phyloP scores from a whole-genome alignment of 1,140 invertebrate species.

The Harlomillsia oculata region DNA sequence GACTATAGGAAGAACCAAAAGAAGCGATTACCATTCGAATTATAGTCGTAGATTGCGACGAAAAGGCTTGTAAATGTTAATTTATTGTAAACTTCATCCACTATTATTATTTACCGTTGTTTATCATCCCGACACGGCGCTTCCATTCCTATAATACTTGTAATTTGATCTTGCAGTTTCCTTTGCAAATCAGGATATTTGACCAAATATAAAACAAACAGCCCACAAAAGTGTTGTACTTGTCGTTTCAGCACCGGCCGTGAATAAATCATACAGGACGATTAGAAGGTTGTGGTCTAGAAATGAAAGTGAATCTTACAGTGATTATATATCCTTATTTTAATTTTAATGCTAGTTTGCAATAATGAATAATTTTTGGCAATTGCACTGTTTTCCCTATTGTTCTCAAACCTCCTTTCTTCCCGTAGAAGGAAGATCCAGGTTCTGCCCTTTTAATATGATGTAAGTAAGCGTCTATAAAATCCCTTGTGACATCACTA shows the following conservation, averaged over 20 bases:
- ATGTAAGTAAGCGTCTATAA: slow-evolving; percentile 71
- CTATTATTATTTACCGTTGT: too few species aligned
- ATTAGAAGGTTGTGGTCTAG: slow-evolving; percentile 5
- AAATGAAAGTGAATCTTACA: background rate
- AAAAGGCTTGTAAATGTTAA: too few species aligned
- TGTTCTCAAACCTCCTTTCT: slow-evolving; percentile 11
- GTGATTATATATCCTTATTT: slow-evolving; percentile 1
- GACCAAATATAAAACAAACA: slow-evolving; percentile 40
- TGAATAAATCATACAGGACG: slow-evolving; percentile 10
- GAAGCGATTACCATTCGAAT: background rate
- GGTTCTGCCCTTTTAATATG: slow-evolving; percentile 11
- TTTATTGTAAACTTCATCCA: too few species aligned
- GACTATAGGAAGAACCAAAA: slow-evolving; percentile 50
- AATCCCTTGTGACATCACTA: slow-evolving; percentile 55
- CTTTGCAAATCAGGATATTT: slow-evolving; percentile 39
- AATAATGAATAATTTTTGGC: background rate
- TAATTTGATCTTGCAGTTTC: slow-evolving; percentile 39
- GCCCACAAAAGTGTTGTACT: slow-evolving; percentile 41
- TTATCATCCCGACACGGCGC: slow-evolving; percentile 58
- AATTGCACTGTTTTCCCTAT: too few species aligned
- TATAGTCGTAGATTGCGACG: too few species aligned
- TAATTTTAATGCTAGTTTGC: background rate
- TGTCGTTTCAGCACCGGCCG: slow-evolving; percentile 42
- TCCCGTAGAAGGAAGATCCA: slow-evolving; percentile 6
- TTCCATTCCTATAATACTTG: slow-evolving; percentile 40